Evolutionary conservation across 2,113 vertebrate species (phyloP).

Genomic region (Illadopsis cleaveri): DNA sequence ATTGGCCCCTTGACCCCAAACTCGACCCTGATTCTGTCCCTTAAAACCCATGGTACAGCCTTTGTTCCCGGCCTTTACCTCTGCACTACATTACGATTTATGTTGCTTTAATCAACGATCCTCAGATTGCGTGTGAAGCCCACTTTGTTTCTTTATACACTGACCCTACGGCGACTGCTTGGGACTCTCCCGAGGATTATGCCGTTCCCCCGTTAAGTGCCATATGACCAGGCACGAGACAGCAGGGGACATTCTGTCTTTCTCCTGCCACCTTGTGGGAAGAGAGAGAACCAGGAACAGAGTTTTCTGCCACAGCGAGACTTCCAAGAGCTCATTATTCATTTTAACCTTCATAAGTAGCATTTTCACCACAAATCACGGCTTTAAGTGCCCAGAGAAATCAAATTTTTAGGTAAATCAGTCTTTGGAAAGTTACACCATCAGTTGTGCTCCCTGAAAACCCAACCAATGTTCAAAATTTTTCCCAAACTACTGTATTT

Average conservation of each 20-base stretch:
- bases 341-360: neutral
- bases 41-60: too few species aligned
- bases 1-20: too few species aligned
- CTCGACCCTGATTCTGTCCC: too few species aligned
- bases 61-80: too few species aligned
- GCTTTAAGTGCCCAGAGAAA: neutral
- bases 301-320: neutral
- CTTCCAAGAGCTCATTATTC: neutral
- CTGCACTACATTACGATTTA: too few species aligned
- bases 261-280: slow-evolving; percentile 47
- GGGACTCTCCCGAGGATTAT: too few species aligned
- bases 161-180: too few species aligned
- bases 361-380: neutral
- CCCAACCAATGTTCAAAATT: neutral
- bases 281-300: neutral
- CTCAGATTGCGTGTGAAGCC: too few species aligned
- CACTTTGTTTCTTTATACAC: too few species aligned
- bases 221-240: too few species aligned
- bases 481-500: neutral
- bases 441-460: neutral
- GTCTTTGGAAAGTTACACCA: neutral
- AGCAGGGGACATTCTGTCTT: neutral
- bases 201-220: too few species aligned
- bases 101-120: too few species aligned
- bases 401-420: neutral